phyloP scores from a whole-genome alignment of 2,888 invertebrate genomes.

The Brachyptera risi region DNA sequence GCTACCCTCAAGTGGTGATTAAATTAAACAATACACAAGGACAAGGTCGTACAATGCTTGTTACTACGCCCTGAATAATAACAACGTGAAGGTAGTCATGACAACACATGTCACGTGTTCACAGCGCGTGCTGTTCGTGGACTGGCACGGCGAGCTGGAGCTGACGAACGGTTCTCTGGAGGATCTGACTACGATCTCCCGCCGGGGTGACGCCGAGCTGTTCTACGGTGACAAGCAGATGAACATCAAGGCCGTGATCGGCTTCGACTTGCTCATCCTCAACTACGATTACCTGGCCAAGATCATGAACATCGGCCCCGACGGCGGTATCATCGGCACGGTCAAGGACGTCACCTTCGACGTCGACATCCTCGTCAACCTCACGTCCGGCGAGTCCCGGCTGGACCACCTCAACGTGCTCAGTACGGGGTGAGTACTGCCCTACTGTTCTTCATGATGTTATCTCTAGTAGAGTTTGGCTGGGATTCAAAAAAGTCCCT shows the following conservation, averaged over 20 bases:
- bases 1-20: too few relatives aligned
- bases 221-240: conserved; percentile 12
- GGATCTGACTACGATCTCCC: conserved; percentile 18
- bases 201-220: conserved; percentile 18
- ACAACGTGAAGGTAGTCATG: too few relatives aligned
- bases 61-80: too few relatives aligned
- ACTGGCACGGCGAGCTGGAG: conserved; percentile 25
- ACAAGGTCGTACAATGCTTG: too few relatives aligned
- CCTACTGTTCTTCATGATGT: too few relatives aligned
- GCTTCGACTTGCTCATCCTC: conserved; percentile 7
- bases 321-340: conserved; percentile 22
- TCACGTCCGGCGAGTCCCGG: not conserved
- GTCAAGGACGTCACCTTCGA: conserved; percentile 14
- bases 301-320: conserved; percentile 24
- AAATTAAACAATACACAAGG: too few relatives aligned
- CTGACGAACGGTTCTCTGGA: conserved; percentile 15
- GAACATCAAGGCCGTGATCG: conserved; percentile 16
- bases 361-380: conserved; percentile 3
- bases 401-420: conserved; percentile 9
- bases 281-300: conserved; percentile 23
- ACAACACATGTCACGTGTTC: too few relatives aligned
- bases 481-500: too few relatives aligned
- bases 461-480: too few relatives aligned
- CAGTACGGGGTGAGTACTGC: conserved; percentile 11
- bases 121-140: conserved; percentile 16